Base-by-base conservation (phyloP, 2,797 vertebrate species). In the Gymnoscopelus braueri region DNA sequence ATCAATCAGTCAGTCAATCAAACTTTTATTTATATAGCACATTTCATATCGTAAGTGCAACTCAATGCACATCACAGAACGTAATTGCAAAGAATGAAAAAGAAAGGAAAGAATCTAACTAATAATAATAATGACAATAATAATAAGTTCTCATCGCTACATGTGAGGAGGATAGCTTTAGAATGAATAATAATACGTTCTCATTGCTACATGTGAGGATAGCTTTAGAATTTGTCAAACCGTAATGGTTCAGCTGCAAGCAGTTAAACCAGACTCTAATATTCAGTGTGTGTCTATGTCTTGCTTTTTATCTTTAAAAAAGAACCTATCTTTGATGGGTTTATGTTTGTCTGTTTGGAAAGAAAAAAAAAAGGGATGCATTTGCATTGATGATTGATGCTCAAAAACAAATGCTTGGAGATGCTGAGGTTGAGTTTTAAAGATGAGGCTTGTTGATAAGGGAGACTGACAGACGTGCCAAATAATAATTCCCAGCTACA, bases 381-480 rank as follows among this genome's bases (percentile, higher is more conserved):
- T 77, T 60, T 72, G 69, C 47, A 72, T 83, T 77, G 60, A 50
- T 55, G 71, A 69, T 91, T 85, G 86, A 77, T 89, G 87, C 86
- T 87, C 79, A 78, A 82, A 77, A 81, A 73, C 74, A 4, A 53
- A 15, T 69, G 70, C 77, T 72, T 77, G 61, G 75, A 75, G n/a
- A 71, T 78, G 60, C 69, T n/a, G 71, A 71, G 72, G 74, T 79
- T 81, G 72, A 57, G 60, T 71, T 56, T 65, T 11, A 29, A 75
- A 78, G 85, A 89, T 84, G 79, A 79, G 89, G 81, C 87, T 78
- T 72, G 52, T 79, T 88, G 90, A 89, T 89, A 87, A 91, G 80
- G 59, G 72, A 79, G 84, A 82, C 89, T 79, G 86, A 91, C 85
- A 86, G 72, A 90, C 84, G 89, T 93, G 93, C 91, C 91, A 93